Evolutionary conservation across 2,888 invertebrate species (phyloP).

Genomic region (Sminthurinus aureus): DNA sequence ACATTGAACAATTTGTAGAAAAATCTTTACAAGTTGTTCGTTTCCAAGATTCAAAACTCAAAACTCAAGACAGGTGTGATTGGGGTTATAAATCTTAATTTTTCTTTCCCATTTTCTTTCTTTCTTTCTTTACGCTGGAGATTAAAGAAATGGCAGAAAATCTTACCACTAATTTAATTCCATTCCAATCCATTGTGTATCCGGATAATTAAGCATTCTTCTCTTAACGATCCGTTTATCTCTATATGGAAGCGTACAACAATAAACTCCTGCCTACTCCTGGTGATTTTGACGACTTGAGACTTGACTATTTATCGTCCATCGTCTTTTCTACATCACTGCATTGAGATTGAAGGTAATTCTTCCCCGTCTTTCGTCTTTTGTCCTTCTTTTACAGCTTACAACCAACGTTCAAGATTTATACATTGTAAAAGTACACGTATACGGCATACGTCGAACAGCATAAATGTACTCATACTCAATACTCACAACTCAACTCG

Average conservation of each 20-base stretch:
- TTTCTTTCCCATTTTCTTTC: background rate
- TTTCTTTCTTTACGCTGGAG: background rate
- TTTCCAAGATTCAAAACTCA: background rate
- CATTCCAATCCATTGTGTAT: background rate
- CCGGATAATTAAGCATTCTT: conserved; percentile 26
- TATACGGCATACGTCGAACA: too few relatives aligned
- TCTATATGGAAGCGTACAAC: background rate
- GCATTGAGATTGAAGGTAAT: background rate
- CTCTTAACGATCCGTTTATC: conserved; percentile 3
- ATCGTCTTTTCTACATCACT: background rate
- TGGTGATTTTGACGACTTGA: background rate
- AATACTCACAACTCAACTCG: too few relatives aligned
- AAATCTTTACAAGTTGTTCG: background rate
- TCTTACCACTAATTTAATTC: conserved; percentile 22
- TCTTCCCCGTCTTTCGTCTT: too few relatives aligned
- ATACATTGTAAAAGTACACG: too few relatives aligned
- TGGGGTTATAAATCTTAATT: background rate
- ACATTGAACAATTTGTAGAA: too few relatives aligned
- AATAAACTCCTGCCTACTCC: too few relatives aligned
- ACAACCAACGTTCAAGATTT: too few relatives aligned
- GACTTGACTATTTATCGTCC: background rate
- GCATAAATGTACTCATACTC: too few relatives aligned
- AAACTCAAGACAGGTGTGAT: background rate
- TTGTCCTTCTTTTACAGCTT: too few relatives aligned
- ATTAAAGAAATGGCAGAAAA: background rate